Percentiles rank a stretch among this genome's conserved stretches.
Conservation (phyloP, 2,797 vertebrate species). For the Buphagus erythrorhynchus region DNA sequence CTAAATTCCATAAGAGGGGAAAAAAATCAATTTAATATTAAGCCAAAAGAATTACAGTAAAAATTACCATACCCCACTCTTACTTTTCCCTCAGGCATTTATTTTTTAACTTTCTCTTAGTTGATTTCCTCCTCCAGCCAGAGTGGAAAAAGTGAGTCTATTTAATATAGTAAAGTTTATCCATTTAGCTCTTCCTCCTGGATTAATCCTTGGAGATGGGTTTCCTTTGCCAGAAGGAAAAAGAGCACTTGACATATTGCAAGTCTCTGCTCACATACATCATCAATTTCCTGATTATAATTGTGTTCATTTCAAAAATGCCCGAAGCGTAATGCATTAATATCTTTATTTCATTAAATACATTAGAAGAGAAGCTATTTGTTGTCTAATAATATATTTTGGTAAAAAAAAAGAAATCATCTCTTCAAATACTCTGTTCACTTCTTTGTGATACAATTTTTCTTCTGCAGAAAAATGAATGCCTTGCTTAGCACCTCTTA, state of each 20-base stretch:
- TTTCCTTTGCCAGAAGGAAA: constrained; percentile 34
- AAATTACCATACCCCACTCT: not conserved
- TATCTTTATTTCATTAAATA: constrained; percentile 44
- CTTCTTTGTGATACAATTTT: not conserved
- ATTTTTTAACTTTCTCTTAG: not conserved
- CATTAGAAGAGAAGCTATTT: constrained; percentile 4
- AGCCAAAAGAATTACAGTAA: not conserved
- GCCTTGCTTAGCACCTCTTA: not conserved
- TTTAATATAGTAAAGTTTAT: constrained; percentile 45
- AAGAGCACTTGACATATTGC: not conserved
- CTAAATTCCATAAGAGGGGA: not conserved
- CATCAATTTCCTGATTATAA: constrained; percentile 45
- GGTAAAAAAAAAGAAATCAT: not conserved
- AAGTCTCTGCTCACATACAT: not conserved
- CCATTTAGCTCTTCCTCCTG: constrained; percentile 21
- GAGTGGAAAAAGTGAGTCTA: not conserved
- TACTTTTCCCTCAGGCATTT: not conserved
- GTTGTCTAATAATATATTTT: not conserved
- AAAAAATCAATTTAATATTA: not conserved
- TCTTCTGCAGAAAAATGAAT: not conserved
- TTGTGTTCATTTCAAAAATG: constrained; percentile 16
- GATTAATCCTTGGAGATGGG: constrained; percentile 39
- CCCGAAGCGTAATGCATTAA: constrained; percentile 37
- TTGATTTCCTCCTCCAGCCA: not conserved
- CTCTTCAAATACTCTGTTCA: not conserved